These are phyloP conservation scores for Archaeoteleia sp. DNA, from an alignment of 2,888 invertebrate species.

Conservation along the genomic window DNA sequence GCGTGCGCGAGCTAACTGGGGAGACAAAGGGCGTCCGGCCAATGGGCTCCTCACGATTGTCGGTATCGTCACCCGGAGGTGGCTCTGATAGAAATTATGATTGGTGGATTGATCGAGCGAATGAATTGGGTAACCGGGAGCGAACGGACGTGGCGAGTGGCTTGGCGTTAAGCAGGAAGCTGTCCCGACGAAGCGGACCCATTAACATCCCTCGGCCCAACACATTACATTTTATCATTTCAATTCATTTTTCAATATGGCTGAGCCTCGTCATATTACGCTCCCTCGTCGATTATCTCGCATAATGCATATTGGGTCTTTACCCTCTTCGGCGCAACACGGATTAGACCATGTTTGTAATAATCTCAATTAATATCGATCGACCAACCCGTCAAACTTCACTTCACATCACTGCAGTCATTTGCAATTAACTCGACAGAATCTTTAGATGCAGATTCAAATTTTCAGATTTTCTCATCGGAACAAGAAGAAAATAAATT, in stretches of 20 bases:
- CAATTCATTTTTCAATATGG: constrained; percentile 73
- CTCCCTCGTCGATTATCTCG: constrained; percentile 25
- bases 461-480: no score
- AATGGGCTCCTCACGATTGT: constrained; percentile 64
- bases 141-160: constrained; percentile 70
- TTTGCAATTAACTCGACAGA: no score
- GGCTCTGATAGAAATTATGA: constrained; percentile 75
- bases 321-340: not conserved
- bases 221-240: constrained; percentile 70
- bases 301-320: constrained; percentile 31
- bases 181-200: constrained; percentile 78
- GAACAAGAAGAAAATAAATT: no score
- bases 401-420: no score
- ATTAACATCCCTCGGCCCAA: constrained; percentile 75
- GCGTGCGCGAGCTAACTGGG: constrained; percentile 11
- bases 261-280: constrained; percentile 39
- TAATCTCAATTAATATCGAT: constrained; percentile 8
- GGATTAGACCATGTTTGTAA: not conserved
- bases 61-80: constrained; percentile 74
- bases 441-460: no score
- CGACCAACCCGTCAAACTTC: not conserved
- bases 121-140: constrained; percentile 52
- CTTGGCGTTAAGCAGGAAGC: constrained; percentile 76
- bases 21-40: constrained; percentile 58
- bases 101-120: constrained; percentile 70